A percentile compares a stretch with the other conserved stretches of the same genome.
Evolutionary conservation across 2,797 vertebrate genomes (phyloP).

Genomic region (Coilia nasus): DNA sequence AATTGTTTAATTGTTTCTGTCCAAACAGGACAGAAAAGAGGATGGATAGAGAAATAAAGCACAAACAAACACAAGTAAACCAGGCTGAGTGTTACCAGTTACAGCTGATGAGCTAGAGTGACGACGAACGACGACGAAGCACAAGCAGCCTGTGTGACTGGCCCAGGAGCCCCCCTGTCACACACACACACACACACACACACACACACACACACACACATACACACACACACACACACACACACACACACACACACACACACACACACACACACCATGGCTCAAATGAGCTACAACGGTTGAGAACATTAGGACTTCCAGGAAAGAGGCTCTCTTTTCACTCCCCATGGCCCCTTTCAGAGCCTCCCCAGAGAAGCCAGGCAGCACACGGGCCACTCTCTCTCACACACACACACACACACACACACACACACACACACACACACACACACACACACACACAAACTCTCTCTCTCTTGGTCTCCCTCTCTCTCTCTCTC

Average conservation of each 20-base stretch:
- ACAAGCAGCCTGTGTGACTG: not conserved
- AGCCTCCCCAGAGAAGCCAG: not conserved
- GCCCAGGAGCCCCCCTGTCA: not conserved
- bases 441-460: not conserved
- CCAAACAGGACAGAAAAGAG: not conserved
- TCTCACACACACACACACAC: slow-evolving; percentile 24
- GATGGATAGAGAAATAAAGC: not conserved
- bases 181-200: not conserved
- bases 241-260: too few species aligned
- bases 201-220: too few species aligned
- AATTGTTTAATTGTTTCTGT: not conserved
- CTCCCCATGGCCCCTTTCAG: not conserved
- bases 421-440: slow-evolving; percentile 21
- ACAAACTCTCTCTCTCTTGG: not conserved
- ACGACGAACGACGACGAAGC: not conserved
- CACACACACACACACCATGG: not conserved
- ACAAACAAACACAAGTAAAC: too few species aligned
- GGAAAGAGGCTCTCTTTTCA: slow-evolving; percentile 51
- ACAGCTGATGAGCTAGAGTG: not conserved
- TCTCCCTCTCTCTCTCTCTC: too few species aligned
- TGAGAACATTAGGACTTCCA: slow-evolving; percentile 27
- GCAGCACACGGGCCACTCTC: slow-evolving; percentile 20
- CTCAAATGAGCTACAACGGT: slow-evolving; percentile 4
- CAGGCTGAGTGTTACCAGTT: not conserved
- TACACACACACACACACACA: too few species aligned